Evolutionary conservation across 2,113 vertebrate genomes (phyloP).

Genomic region (Eidolon helvum): DNA sequence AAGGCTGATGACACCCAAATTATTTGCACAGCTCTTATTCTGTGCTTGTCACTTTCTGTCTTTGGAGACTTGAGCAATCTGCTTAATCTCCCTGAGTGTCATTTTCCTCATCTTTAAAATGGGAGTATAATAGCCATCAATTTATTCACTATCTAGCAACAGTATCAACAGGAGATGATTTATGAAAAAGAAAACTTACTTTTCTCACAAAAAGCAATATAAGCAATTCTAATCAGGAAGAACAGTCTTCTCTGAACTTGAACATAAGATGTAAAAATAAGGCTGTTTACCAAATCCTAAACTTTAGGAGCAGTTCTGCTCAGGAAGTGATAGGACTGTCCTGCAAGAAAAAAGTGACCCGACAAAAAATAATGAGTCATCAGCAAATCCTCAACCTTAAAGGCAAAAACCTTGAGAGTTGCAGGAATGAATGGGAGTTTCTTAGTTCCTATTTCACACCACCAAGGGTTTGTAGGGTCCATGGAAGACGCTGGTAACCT

Average conservation of each 20-base stretch:
- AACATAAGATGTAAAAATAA: background rate
- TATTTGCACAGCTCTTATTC: background rate
- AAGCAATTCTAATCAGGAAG: background rate
- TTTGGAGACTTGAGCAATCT: background rate
- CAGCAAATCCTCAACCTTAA: background rate
- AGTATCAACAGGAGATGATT: background rate
- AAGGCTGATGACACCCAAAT: background rate
- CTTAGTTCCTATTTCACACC: background rate
- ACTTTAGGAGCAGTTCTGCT: background rate
- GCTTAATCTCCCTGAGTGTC: background rate
- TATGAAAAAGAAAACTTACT: background rate
- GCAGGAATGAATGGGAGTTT: background rate
- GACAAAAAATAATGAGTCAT: background rate
- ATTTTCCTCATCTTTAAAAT: slow-evolving; percentile 30
- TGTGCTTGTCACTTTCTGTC: background rate
- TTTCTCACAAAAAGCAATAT: background rate
- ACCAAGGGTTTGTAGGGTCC: background rate
- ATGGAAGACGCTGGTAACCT: background rate
- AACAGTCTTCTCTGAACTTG: background rate
- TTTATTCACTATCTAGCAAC: background rate
- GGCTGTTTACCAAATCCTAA: background rate
- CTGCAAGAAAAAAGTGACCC: background rate
- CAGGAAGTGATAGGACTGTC: background rate
- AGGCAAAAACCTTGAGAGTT: background rate
- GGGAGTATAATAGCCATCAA: background rate